Base-by-base conservation (phyloP, 2,113 vertebrate genomes). In the Odobenus rosmarus region DNA sequence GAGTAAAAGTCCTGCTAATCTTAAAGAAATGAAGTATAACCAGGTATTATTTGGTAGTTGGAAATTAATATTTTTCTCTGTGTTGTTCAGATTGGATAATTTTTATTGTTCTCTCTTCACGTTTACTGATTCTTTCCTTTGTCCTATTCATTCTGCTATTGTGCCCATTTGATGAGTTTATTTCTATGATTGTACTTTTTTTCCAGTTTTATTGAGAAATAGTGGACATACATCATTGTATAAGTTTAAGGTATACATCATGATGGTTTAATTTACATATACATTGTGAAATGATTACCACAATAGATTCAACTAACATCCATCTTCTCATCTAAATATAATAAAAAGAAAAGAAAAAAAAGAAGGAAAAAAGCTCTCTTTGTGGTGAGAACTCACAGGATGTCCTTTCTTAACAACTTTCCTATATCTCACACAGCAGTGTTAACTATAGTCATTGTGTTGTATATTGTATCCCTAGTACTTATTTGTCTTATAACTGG, bases 1-100 rank as follows among this genome's bases (percentile, higher is more conserved):
- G n/a, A 95, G 11, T 93, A 95, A 76, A 97, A 85, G 80, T 92
- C 53, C 19, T 93, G 24, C 7, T 93, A 96, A 96, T 96, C 13
- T 90, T 90, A 88, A 96, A 64, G 33, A 90, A 95, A 88, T 94
- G 87, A 36, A 88, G 74, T 84, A 91, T 23, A 96, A 77, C 49
- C 10, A 84, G 49, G 36, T 77, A 79, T 96, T 80, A 79, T 64
- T 90, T 92, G 69, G 24, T 90, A 86, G 10, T 82, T 95, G 26
- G 55, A 93, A 96, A 36, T 8, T 95, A 82, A 26, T 94, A 51
- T 97, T 93, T 89, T 96, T 88, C 28, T 69, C 16, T 80, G n/a
- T 90, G 33, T 51, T 89, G 19, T 92, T 90, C 69, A 80, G 13
- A 91, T 96, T 88, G 61, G 28, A 3, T 89, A 51, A 90, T 83